phyloP scores from a whole-genome alignment of 2,797 vertebrate genomes.

The Pangasius krempfi region DNA sequence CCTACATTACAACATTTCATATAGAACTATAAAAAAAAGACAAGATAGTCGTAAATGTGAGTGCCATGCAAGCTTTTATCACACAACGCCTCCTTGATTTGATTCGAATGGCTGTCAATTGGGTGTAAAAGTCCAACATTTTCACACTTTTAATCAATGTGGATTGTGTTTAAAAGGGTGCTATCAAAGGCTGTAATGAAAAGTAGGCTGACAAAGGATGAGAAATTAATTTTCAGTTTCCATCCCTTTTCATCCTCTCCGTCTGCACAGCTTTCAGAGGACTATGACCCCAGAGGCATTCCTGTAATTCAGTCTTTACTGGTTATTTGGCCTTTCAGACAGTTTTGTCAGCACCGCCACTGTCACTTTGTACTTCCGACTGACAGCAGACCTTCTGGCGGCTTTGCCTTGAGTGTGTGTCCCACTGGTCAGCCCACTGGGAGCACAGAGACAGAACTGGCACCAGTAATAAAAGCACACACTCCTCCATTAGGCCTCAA shows the following conservation, averaged over 20 bases:
- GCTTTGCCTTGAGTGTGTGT: neutral
- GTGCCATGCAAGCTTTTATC: neutral
- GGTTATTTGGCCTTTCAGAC: constrained; percentile 41
- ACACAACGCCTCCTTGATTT: neutral
- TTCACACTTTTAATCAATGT: constrained; percentile 25
- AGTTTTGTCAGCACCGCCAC: constrained; percentile 21
- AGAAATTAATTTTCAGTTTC: constrained; percentile 17
- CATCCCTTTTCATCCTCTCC: neutral
- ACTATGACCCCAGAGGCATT: constrained; percentile 34
- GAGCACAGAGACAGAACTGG: constrained; percentile 23
- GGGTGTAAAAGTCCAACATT: neutral
- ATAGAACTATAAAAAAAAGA: neutral
- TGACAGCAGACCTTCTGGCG: neutral
- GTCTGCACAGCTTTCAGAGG: neutral
- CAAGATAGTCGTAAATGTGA: neutral
- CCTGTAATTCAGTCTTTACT: constrained; percentile 27
- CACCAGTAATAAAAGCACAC: constrained; percentile 56
- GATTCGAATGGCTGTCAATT: neutral
- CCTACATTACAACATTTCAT: neutral
- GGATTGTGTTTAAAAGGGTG: constrained; percentile 5
- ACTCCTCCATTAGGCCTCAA: constrained; percentile 68
- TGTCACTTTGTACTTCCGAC: constrained; percentile 1
- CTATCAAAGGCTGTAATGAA: constrained; percentile 5
- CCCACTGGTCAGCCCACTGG: constrained; percentile 12
- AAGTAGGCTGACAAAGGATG: neutral